Percentiles rank a stretch among this genome's conserved stretches.
These are phyloP conservation scores for Heterohyrax brucei DNA, from an alignment of 2,797 vertebrate species.

Conservation along the genomic window DNA sequence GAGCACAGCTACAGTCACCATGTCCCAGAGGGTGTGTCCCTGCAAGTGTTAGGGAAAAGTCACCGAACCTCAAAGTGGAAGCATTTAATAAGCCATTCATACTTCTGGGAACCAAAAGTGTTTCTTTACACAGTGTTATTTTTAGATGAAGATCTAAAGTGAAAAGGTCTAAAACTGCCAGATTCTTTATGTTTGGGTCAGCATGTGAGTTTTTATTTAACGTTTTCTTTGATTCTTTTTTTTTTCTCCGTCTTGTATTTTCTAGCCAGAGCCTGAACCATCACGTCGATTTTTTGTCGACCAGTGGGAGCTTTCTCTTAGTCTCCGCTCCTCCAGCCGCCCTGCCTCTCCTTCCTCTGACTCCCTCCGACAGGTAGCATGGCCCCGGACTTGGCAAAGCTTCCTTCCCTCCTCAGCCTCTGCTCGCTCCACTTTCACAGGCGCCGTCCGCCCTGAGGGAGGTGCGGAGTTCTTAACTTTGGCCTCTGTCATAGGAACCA, in stretches of 20 bases:
- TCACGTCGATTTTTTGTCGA: constrained; percentile 94
- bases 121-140: not conserved
- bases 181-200: not conserved
- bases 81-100: not conserved
- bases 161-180: not conserved
- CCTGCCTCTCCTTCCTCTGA: constrained; percentile 93
- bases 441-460: not conserved
- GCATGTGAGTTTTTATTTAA: constrained; percentile 22
- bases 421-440: constrained; percentile 56
- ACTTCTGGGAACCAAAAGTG: not conserved
- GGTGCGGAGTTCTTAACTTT: constrained; percentile 66
- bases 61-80: not conserved
- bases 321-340: constrained; percentile 91
- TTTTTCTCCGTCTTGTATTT: constrained; percentile 86
- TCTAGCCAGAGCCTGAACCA: constrained; percentile 94
- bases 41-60: too few species aligned
- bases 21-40: not conserved
- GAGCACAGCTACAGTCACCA: rapidly evolving
- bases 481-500: not conserved
- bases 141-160: not conserved
- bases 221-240: constrained; percentile 67
- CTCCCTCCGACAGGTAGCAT: constrained; percentile 95
- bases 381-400: constrained; percentile 74
- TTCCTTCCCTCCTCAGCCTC: constrained; percentile 79
- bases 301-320: constrained; percentile 94